Percentiles rank a stretch among this genome's conserved stretches.
phyloP scores from a whole-genome alignment of 2,888 invertebrate genomes.

The Caenorhabditis imperialis region DNA sequence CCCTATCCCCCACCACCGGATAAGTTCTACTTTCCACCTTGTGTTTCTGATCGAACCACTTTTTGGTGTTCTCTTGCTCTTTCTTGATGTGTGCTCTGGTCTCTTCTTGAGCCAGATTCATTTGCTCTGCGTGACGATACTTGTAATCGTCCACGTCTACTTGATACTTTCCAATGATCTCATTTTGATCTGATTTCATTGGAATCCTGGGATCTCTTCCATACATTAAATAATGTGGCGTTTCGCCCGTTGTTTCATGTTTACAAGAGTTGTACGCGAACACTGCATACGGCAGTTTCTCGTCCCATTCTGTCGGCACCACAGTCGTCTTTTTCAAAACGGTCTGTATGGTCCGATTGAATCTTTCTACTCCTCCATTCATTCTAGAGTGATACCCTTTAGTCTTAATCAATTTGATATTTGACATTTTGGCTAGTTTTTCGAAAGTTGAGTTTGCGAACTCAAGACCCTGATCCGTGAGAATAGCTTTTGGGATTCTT shows the following conservation, averaged over 20 bases:
- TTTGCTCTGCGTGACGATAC: background rate
- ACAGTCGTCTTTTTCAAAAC: slow-evolving; percentile 39
- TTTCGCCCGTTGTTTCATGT: slow-evolving; percentile 47
- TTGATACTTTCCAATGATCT: background rate
- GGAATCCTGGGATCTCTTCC: slow-evolving; percentile 31
- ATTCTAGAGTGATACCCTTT: slow-evolving; percentile 53
- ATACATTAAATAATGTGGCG: slow-evolving; percentile 40
- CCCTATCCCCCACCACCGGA: slow-evolving; percentile 21
- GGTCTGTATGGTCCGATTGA: slow-evolving; percentile 39
- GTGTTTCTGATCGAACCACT: slow-evolving; percentile 37
- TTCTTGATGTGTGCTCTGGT: slow-evolving; percentile 7
- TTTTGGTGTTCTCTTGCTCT: slow-evolving; percentile 21
- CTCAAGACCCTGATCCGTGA: slow-evolving; percentile 47
- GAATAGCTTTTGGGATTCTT: slow-evolving; percentile 22
- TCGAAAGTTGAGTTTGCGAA: slow-evolving; percentile 27
- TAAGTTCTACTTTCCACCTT: background rate
- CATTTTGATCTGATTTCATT: background rate
- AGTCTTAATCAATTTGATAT: slow-evolving; percentile 17
- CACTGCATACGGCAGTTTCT: slow-evolving; percentile 37
- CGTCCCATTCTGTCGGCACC: slow-evolving; percentile 49
- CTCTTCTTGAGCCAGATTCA: slow-evolving; percentile 8
- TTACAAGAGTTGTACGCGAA: slow-evolving; percentile 54
- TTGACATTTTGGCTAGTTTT: slow-evolving; percentile 19
- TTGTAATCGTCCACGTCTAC: slow-evolving; percentile 36
- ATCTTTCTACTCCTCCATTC: slow-evolving; percentile 58